Percentiles rank a stretch among this genome's conserved stretches.
Conservation (phyloP, 2,797 vertebrate species). For the Monodelphis domestica region DNA sequence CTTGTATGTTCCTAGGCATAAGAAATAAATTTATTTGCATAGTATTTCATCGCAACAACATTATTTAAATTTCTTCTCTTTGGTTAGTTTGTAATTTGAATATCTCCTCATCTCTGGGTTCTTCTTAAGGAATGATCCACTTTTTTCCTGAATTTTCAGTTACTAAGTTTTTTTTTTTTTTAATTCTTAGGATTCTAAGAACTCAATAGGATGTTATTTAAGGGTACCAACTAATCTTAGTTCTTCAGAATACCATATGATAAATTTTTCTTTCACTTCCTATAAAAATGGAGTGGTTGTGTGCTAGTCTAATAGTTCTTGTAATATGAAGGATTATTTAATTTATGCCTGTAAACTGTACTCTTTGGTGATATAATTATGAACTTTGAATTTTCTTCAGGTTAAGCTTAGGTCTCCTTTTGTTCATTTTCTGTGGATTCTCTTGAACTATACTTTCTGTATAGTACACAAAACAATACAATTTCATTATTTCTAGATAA, state of each 20-base stretch:
- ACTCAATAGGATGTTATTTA: neutral
- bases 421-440: neutral
- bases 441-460: neutral
- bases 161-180: neutral
- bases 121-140: neutral
- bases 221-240: neutral
- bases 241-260: neutral
- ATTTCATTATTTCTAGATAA: neutral
- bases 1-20: neutral
- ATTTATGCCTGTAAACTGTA: neutral
- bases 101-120: neutral
- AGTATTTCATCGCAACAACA: neutral
- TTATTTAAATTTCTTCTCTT: neutral
- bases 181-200: neutral
- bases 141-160: neutral
- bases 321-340: neutral
- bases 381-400: neutral
- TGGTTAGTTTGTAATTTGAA: neutral
- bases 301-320: neutral
- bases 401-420: neutral
- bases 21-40: neutral
- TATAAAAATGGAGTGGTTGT: neutral
- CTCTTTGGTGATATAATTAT: neutral
- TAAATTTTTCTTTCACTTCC: neutral
- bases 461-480: no score